Evolutionary conservation across 2,888 invertebrate species (phyloP).

Genomic region (Mesorhabditis sp.): DNA sequence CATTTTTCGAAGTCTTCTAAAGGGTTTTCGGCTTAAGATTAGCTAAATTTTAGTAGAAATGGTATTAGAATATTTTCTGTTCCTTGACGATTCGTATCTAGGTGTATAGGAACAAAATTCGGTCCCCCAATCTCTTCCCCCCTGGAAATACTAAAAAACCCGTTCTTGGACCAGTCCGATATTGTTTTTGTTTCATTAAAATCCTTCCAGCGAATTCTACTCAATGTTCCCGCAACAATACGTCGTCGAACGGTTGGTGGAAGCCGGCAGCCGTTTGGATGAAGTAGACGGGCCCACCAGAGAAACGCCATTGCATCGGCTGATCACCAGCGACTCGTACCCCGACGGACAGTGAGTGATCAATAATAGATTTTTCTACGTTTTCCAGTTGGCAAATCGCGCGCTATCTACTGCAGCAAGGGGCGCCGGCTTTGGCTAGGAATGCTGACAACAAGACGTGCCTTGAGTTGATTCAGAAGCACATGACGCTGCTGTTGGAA

Average conservation of each 20-base stretch:
- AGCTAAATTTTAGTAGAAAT: too few relatives aligned
- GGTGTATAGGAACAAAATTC: too few relatives aligned
- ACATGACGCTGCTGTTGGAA: neutral
- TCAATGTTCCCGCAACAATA: constrained; percentile 20
- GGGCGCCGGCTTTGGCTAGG: constrained; percentile 30
- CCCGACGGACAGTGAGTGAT: constrained; percentile 7
- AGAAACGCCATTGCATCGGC: constrained; percentile 37
- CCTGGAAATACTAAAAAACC: too few relatives aligned
- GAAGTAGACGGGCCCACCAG: constrained; percentile 18
- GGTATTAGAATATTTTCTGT: too few relatives aligned
- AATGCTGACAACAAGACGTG: constrained; percentile 29
- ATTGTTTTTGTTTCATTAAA: too few relatives aligned
- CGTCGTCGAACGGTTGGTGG: constrained; percentile 26
- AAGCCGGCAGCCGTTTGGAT: constrained; percentile 24
- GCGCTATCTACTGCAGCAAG: constrained; percentile 22
- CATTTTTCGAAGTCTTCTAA: too few relatives aligned
- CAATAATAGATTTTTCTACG: neutral
- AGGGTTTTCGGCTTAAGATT: too few relatives aligned
- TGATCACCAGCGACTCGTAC: constrained; percentile 21
- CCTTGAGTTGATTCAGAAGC: constrained; percentile 20
- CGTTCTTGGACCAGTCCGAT: too few relatives aligned
- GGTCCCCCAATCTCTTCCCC: too few relatives aligned
- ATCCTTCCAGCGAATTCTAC: too few relatives aligned
- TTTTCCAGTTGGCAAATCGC: constrained; percentile 13
- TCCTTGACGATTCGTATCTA: too few relatives aligned